Base-by-base conservation (phyloP, 1,140 invertebrate genomes). In the Bombus pascuorum region DNA sequence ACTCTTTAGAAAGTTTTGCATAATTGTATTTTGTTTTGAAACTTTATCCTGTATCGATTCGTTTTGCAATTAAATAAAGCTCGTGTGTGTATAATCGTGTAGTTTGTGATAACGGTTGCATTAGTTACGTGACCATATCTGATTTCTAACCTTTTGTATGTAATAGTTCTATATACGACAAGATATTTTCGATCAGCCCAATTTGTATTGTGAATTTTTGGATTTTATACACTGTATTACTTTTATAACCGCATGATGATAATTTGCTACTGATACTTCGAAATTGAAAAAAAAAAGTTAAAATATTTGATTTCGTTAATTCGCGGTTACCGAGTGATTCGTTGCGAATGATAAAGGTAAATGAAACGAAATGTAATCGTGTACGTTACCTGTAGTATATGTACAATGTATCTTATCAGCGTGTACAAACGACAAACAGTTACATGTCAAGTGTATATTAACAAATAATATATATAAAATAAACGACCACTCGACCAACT, bases 371-470 rank as follows among this genome's bases (percentile, higher is more conserved):
- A 66, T 44, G 34, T 37, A 57, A 71, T 28, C 71, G 18, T 62
- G 25, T 86, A 83, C 72, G 70, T 83, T 83, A 77, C 34, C 42
- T 81, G 76, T 44, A 72, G 28, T 89, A 80, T 86, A 86, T 86
- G 62, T 87, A 70, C 88, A 83, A 89, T 80, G 37, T 81, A 76
- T 86, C 65, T 82, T 66, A 83, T 75, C 72, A 68, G 62, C 66
- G 57, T 83, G 87, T 89, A 89, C 88, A 86, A 87, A 89, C 37
- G 81, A 83, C 80, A 86, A 86, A 75, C 39, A 86, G 42, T 89
- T 74, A 34, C 78, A 85, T 87, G 88, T 89, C 77, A 86, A 84
- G 37, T 89, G 59, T 89, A 86, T 89, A 89, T 83, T 68, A 44
- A 66, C 59, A 70, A 83, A 42, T 65, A 71, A 83, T 86, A 72